A percentile compares a stretch with the other conserved stretches of the same genome.
phyloP scores from a whole-genome alignment of 2,888 invertebrate species.

The Parthenolecanium corni region DNA sequence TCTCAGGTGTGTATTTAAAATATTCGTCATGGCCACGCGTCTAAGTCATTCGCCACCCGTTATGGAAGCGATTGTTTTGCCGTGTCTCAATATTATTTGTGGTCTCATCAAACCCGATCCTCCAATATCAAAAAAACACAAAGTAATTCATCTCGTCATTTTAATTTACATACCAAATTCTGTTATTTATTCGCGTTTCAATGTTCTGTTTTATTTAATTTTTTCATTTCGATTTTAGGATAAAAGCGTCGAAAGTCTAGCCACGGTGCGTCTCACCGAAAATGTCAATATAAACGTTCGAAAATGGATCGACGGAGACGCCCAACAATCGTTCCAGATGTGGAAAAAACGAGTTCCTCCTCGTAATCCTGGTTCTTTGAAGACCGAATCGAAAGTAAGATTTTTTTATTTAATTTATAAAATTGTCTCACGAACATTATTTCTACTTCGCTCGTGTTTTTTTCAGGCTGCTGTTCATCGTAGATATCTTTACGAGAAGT shows the following conservation, averaged over 20 bases:
- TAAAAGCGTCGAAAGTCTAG: slow-evolving; percentile 44
- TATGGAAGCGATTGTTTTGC: slow-evolving; percentile 80
- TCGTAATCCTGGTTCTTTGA: slow-evolving; percentile 37
- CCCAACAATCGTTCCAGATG: slow-evolving; percentile 53
- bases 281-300: slow-evolving; percentile 58
- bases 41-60: slow-evolving; percentile 73
- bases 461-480: slow-evolving; percentile 32
- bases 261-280: slow-evolving; percentile 46
- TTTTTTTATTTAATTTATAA: not conserved
- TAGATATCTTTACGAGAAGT: slow-evolving; percentile 60
- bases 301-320: slow-evolving; percentile 61
- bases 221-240: slow-evolving; percentile 36
- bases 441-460: not conserved
- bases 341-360: slow-evolving; percentile 57
- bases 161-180: not conserved
- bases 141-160: slow-evolving; percentile 36
- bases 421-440: not conserved
- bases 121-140: slow-evolving; percentile 45
- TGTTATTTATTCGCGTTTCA: not conserved
- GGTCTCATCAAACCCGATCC: slow-evolving; percentile 60
- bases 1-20: slow-evolving; percentile 59
- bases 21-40: slow-evolving; percentile 68
- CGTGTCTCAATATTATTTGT: slow-evolving; percentile 84
- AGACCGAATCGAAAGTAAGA: slow-evolving; percentile 31
- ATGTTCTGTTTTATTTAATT: not conserved